These are phyloP conservation scores for Botia kubotai DNA, from an alignment of 2,797 vertebrate species.

Conservation along the genomic window DNA sequence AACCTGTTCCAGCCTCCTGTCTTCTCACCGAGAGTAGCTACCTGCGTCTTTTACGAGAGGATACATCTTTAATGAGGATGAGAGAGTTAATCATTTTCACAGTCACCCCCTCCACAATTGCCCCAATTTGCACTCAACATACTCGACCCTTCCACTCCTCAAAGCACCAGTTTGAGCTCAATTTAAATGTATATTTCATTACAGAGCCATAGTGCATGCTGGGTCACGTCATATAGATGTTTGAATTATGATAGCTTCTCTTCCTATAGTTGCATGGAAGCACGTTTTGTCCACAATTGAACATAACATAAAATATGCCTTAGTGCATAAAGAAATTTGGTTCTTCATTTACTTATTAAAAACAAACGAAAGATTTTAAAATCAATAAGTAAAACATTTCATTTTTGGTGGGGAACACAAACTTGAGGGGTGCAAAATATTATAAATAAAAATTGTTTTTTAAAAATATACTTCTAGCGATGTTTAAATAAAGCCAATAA, in stretches of 20 bases:
- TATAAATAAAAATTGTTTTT: neutral
- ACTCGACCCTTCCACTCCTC: slow-evolving; percentile 8
- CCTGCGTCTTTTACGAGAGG: slow-evolving; percentile 54
- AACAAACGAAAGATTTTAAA: neutral
- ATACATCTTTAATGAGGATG: slow-evolving; percentile 61
- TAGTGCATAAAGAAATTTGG: neutral
- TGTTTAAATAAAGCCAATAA: neutral
- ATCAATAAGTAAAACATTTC: neutral
- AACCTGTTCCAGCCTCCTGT: slow-evolving; percentile 45
- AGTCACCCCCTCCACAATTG: slow-evolving; percentile 34
- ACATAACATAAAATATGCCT: neutral
- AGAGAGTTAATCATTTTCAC: slow-evolving; percentile 54
- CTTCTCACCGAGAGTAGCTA: slow-evolving; percentile 47
- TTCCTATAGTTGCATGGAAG: neutral
- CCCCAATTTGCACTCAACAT: slow-evolving; percentile 36
- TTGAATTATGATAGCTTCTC: slow-evolving; percentile 1
- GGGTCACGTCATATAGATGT: slow-evolving; percentile 32
- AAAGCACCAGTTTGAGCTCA: slow-evolving; percentile 23
- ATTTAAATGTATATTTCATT: slow-evolving; percentile 44
- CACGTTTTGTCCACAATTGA: slow-evolving; percentile 8
- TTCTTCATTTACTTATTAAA: slow-evolving; percentile 2
- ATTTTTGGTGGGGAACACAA: no score
- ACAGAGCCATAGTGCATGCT: slow-evolving; percentile 23
- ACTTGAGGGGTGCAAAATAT: neutral
- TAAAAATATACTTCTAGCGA: neutral